Base-by-base conservation (phyloP, 1,140 invertebrate species). In the Hyphantria cunea region DNA sequence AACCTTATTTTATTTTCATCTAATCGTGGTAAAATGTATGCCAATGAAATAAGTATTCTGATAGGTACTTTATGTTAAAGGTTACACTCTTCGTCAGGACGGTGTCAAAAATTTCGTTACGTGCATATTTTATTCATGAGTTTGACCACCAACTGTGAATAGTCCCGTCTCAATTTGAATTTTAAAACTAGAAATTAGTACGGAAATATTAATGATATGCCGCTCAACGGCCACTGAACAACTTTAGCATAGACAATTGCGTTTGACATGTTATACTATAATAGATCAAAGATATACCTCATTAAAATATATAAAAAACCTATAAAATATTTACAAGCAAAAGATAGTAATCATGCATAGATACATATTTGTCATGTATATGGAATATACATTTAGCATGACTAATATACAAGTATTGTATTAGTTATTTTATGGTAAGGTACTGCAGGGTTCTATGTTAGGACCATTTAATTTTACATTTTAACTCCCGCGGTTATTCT, bases 61-160 rank as follows among this genome's bases (percentile, higher is more conserved):
- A 25, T n/a, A n/a, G n/a, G 17, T 25, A 25, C 17, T 25, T 1
- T 25, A 5, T 25, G 1, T 25, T 25, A 25, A 25, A 5, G 17
- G 17, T 25, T 25, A 25, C 17, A 25, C 17, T 5, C 5, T 25
- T 25, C 5, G 17, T 25, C 17, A 3, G 5, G 2, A 25, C 17
- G 2, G 17, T 33, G 14, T 48, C 32, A 17, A 50, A 60, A 50
- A 60, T 50, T 50, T 60, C 5, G 8, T 9, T 37, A 6, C 13
- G 9, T n/a, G 7, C 4, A 50, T 59, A 50, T 59, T 59, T 59
- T 59, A 59, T 59, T 59, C 56, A 59, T 49, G 33, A 59, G 39
- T 34, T 59, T 41, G 56, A 58, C 47, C 34, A 17, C 15, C 7
- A 14, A 60, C 44, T 58, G 32, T 15, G 12, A 37, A 58, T 9